Conservation (phyloP, 2,797 vertebrate genomes). For the Chelon labrosus region DNA sequence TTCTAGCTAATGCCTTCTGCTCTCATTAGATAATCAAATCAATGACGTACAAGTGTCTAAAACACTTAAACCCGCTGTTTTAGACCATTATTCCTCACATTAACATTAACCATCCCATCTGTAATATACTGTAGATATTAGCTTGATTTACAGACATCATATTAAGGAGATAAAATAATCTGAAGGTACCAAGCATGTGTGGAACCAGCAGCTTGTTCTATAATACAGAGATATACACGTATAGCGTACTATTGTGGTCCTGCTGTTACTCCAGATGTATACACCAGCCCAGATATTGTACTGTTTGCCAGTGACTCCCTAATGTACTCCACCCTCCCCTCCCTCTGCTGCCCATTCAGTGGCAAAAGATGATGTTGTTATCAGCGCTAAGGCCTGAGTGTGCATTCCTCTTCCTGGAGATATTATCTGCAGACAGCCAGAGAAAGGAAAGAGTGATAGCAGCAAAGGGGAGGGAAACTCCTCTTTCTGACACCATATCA, state of each 20-base stretch:
- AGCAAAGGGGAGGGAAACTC: slow-evolving; percentile 54
- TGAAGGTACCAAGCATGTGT: neutral
- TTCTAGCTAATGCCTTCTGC: too few relatives aligned
- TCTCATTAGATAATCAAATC: too few relatives aligned
- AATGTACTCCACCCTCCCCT: slow-evolving; percentile 38
- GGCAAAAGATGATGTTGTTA: slow-evolving; percentile 74
- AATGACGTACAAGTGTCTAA: too few relatives aligned
- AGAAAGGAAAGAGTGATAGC: slow-evolving; percentile 65
- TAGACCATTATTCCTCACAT: too few relatives aligned
- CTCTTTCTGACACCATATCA: slow-evolving; percentile 73
- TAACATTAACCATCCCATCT: slow-evolving; percentile 10
- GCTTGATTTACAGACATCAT: neutral
- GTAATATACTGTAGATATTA: neutral
- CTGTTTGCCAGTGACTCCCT: slow-evolving; percentile 50
- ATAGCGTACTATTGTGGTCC: neutral
- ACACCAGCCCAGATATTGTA: slow-evolving; percentile 34
- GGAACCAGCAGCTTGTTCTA: neutral
- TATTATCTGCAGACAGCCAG: slow-evolving; percentile 68
- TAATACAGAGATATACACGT: neutral
- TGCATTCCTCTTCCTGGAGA: slow-evolving; percentile 71
- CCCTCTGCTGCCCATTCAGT: slow-evolving; percentile 55
- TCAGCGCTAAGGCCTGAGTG: slow-evolving; percentile 69
- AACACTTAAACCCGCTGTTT: neutral
- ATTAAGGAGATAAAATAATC: neutral
- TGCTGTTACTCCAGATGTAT: slow-evolving; percentile 23